Evolutionary conservation across 2,113 vertebrate genomes (phyloP).

Genomic region (Brachionichthys hirsutus): DNA sequence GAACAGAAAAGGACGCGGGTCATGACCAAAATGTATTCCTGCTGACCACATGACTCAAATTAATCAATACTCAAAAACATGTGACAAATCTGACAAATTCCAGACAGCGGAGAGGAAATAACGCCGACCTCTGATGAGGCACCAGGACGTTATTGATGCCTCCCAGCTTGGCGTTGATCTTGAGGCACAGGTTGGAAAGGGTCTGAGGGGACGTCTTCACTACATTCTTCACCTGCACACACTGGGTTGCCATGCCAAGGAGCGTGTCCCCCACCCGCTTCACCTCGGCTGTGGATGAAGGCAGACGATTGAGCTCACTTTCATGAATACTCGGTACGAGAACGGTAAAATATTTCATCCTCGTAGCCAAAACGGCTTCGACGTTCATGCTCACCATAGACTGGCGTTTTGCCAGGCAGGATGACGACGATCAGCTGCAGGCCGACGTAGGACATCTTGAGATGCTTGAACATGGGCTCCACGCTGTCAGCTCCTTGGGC

Average conservation of each 20-base stretch:
- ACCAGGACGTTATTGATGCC: conserved; percentile 99
- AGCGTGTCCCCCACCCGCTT: conserved; percentile 97
- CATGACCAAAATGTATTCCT: background rate
- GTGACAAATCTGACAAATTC: too few species aligned
- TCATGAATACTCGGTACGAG: too few species aligned
- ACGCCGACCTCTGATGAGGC: conserved; percentile 91
- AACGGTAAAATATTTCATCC: too few species aligned
- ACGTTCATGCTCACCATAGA: conserved; percentile 84
- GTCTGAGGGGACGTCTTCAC: conserved; percentile 98
- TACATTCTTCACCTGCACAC: conserved; percentile 98
- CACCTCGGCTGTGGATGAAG: conserved; percentile 85
- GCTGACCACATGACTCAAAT: conserved; percentile 4
- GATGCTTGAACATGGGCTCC: conserved; percentile 99
- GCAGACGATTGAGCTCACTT: background rate
- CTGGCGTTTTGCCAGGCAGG: conserved; percentile 94
- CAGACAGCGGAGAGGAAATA: too few species aligned
- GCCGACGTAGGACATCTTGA: conserved; percentile 97
- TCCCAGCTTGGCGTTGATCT: conserved; percentile 98
- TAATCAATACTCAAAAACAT: too few species aligned
- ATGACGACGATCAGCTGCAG: conserved; percentile 99
- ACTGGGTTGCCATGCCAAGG: conserved; percentile 97
- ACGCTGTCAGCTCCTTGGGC: conserved; percentile 98
- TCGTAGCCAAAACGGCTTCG: too few species aligned
- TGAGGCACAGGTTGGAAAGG: conserved; percentile 96
- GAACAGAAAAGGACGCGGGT: background rate